Evolutionary conservation across 2,113 vertebrate genomes (phyloP).

Genomic region (Columba livia): DNA sequence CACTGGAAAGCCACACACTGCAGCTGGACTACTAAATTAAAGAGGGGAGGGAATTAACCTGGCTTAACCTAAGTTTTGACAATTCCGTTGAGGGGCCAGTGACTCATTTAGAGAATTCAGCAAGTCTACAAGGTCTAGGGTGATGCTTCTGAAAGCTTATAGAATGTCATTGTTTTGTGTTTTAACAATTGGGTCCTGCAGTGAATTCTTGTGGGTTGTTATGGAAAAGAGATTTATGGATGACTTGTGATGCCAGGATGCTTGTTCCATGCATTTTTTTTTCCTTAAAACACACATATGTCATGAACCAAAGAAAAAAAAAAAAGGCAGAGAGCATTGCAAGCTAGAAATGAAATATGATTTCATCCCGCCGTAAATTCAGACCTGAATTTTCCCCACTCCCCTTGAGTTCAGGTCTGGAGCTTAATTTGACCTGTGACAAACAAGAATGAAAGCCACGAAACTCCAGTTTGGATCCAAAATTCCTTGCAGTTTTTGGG

Average conservation of each 20-base stretch:
- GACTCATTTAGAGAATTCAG: constrained; percentile 59
- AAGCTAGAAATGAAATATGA: neutral
- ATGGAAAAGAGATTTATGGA: constrained; percentile 43
- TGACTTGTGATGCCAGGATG: neutral
- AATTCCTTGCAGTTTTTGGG: constrained; percentile 38
- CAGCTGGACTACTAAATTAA: constrained; percentile 51
- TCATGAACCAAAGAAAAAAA: neutral
- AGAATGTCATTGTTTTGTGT: constrained; percentile 28
- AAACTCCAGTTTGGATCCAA: neutral
- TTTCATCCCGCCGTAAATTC: neutral
- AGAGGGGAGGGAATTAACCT: constrained; percentile 27
- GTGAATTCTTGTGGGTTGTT: constrained; percentile 51
- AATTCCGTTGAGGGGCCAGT: constrained; percentile 43
- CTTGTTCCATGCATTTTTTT: neutral
- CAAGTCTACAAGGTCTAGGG: constrained; percentile 19
- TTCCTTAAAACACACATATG: neutral
- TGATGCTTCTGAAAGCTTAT: constrained; percentile 52
- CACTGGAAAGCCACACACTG: neutral
- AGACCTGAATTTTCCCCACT: neutral
- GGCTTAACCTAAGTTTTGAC: constrained; percentile 35
- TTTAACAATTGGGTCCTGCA: constrained; percentile 48
- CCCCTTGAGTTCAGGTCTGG: neutral
- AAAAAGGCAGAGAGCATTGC: neutral
- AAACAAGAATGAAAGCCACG: neutral
- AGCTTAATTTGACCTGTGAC: neutral